phyloP scores from a whole-genome alignment of 2,113 vertebrate species.

The Eurystomus gularis region DNA sequence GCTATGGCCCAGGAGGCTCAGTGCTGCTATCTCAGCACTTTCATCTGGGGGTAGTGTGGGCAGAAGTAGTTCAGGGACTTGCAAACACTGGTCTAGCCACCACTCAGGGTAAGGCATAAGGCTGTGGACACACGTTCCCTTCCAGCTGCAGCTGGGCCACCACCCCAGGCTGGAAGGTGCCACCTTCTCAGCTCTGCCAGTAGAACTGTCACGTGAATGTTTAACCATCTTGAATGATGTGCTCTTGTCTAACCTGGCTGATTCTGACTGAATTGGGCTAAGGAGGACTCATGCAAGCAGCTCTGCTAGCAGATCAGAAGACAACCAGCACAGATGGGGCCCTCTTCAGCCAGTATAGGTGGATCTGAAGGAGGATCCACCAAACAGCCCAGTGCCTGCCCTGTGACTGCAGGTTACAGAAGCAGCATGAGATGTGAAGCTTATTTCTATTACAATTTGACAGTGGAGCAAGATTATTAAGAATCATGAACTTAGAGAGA shows the following conservation, averaged over 20 bases:
- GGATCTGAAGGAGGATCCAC: neutral
- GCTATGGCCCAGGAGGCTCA: neutral
- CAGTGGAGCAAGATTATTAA: neutral
- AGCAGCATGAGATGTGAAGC: neutral
- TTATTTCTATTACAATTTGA: neutral
- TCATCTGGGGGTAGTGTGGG: neutral
- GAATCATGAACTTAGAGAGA: neutral
- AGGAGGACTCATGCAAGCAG: neutral
- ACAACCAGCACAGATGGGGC: accelerated
- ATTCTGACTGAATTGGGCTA: neutral
- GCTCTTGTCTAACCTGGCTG: neutral
- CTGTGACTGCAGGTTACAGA: neutral
- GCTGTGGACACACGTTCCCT: neutral
- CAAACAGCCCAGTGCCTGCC: accelerated
- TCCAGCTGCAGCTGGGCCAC: neutral
- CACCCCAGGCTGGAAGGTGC: neutral
- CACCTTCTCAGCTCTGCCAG: neutral
- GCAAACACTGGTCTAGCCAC: neutral
- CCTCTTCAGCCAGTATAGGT: neutral
- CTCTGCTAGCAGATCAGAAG: neutral
- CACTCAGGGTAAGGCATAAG: neutral
- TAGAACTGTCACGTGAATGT: neutral
- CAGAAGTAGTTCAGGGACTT: neutral
- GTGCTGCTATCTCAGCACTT: neutral
- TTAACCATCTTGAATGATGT: neutral